phyloP scores from a whole-genome alignment of 2,113 vertebrate species.

The Fregetta grallaria region DNA sequence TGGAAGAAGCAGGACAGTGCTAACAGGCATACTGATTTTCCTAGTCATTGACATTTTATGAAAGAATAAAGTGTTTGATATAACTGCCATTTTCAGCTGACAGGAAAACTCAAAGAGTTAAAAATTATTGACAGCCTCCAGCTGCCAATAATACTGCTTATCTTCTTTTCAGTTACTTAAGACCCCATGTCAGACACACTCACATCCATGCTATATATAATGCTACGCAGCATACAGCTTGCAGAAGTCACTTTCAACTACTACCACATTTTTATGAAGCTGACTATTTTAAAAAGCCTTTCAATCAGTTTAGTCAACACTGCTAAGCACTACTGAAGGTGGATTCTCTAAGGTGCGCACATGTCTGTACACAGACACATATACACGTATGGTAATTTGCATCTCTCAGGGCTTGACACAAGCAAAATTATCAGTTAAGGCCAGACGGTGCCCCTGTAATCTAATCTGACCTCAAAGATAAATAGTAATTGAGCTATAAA shows the following conservation, averaged over 20 bases:
- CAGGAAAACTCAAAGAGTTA: neutral
- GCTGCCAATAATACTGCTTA: neutral
- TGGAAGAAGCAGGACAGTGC: neutral
- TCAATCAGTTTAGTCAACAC: neutral
- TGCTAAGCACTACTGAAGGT: neutral
- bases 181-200: neutral
- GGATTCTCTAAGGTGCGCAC: neutral
- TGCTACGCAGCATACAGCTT: neutral
- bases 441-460: neutral
- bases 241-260: neutral
- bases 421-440: constrained; percentile 3
- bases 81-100: neutral
- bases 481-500: neutral
- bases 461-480: constrained; percentile 6
- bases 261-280: neutral
- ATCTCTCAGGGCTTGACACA: neutral
- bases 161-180: neutral
- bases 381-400: neutral
- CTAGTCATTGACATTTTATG: neutral
- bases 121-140: neutral
- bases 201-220: neutral
- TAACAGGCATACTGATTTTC: neutral
- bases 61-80: neutral
- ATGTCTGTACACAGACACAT: neutral
- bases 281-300: neutral